phyloP scores from a whole-genome alignment of 2,113 vertebrate species.

The Vanacampus margaritifer region DNA sequence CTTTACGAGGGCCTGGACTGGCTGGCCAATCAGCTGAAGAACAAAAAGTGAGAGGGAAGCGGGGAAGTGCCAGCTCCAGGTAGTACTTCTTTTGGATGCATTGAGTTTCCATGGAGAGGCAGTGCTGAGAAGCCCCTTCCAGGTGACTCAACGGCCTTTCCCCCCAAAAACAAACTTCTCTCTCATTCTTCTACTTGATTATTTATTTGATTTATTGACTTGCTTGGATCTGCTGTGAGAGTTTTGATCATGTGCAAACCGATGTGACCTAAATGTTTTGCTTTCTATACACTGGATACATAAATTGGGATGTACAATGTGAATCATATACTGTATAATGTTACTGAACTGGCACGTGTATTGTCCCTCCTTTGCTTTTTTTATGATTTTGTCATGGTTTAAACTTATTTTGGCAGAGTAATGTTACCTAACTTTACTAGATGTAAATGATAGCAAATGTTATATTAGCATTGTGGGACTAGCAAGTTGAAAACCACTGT shows the following conservation, averaged over 20 bases:
- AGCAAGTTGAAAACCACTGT: conserved; percentile 16
- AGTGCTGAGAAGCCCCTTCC: conserved; percentile 43
- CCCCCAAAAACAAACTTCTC: conserved; percentile 27
- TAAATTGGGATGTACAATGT: conserved; percentile 30
- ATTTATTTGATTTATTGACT: conserved; percentile 22
- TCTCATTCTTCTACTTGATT: conserved; percentile 32
- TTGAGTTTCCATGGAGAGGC: conserved; percentile 62
- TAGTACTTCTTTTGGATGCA: conserved; percentile 49
- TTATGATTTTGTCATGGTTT: conserved; percentile 29
- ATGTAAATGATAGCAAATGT: conserved; percentile 54
- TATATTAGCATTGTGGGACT: conserved; percentile 29
- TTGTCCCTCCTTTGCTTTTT: conserved; percentile 24
- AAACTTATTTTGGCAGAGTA: conserved; percentile 11
- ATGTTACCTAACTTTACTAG: conserved; percentile 12
- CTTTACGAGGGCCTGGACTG: conserved; percentile 96
- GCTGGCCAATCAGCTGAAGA: conserved; percentile 98
- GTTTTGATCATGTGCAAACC: conserved; percentile 25
- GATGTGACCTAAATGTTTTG: conserved; percentile 35
- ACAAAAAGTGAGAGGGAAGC: conserved; percentile 87
- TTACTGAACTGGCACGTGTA: conserved; percentile 38
- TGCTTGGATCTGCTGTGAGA: conserved; percentile 49
- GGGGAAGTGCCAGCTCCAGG: conserved; percentile 61
- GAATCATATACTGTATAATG: conserved; percentile 14
- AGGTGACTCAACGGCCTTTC: conserved; percentile 41
- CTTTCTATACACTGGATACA: conserved; percentile 31